A percentile compares a stretch with the other conserved stretches of the same genome.
These are phyloP conservation scores for Lipotes vexillifer DNA, from an alignment of 2,113 vertebrate genomes.

Conservation along the genomic window DNA sequence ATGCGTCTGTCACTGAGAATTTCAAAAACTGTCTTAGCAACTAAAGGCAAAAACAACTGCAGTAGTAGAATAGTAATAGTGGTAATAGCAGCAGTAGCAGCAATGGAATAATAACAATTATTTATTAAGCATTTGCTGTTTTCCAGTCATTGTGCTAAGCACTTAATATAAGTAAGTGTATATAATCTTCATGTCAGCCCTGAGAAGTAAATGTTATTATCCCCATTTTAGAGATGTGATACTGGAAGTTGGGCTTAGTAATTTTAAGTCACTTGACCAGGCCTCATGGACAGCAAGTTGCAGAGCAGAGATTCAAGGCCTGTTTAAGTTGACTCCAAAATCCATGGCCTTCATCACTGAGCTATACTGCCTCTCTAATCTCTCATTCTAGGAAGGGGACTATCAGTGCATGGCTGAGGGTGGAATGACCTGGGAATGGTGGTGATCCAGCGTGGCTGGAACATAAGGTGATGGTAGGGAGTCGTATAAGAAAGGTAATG, in stretches of 20 bases:
- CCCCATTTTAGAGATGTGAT: background rate
- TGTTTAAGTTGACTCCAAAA: background rate
- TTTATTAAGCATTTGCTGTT: background rate
- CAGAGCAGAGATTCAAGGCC: background rate
- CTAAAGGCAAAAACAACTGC: background rate
- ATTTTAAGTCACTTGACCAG: background rate
- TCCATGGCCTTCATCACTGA: background rate
- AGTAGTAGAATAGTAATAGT: background rate
- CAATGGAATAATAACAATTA: background rate
- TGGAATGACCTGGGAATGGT: background rate
- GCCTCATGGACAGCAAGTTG: background rate
- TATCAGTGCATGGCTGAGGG: background rate
- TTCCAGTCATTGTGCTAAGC: background rate
- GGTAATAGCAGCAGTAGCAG: background rate
- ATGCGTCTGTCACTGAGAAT: background rate
- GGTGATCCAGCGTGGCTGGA: too few relatives aligned
- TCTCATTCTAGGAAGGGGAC: background rate
- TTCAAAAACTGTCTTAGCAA: background rate
- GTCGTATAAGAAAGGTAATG: background rate
- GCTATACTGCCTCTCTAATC: background rate
- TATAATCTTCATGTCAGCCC: background rate
- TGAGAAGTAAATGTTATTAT: background rate
- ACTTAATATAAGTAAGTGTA: background rate
- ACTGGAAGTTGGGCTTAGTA: background rate
- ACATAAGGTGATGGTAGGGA: background rate